These are phyloP conservation scores for Eueides isabella DNA, from an alignment of 1,140 invertebrate genomes.

Conservation along the genomic window DNA sequence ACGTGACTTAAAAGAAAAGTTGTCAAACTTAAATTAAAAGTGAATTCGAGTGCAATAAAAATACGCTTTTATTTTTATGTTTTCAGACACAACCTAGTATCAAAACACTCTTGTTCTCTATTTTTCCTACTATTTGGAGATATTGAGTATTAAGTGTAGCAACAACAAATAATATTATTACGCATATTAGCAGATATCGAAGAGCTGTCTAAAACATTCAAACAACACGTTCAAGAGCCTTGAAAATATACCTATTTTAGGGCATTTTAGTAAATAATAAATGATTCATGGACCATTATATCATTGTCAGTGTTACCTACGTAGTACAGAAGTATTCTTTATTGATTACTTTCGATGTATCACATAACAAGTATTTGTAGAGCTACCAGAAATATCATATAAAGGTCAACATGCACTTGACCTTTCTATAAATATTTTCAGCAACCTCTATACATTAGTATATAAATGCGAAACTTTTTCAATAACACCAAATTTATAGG, in stretches of 20 bases:
- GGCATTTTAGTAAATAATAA: conserved; percentile 7
- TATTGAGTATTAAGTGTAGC: too few relatives aligned
- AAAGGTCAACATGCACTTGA: conserved; percentile 8
- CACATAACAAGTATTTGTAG: not conserved
- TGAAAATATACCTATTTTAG: conserved; percentile 1
- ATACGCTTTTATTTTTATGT: too few relatives aligned
- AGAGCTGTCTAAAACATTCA: not conserved
- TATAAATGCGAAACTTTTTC: conserved; percentile 27
- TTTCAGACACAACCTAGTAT: too few relatives aligned
- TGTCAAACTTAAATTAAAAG: too few relatives aligned
- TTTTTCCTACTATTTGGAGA: too few relatives aligned
- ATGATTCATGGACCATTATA: not conserved
- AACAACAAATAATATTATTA: not conserved
- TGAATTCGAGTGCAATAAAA: too few relatives aligned
- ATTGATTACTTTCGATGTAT: not conserved
- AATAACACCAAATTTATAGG: conserved; percentile 37
- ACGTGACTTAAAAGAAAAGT: too few relatives aligned
- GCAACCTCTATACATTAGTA: not conserved
- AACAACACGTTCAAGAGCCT: not conserved
- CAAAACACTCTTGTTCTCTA: too few relatives aligned
- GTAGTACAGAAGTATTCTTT: not conserved
- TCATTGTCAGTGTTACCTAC: not conserved
- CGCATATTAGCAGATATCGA: not conserved
- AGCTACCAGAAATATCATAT: not conserved
- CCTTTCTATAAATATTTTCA: not conserved